phyloP scores from a whole-genome alignment of 2,888 invertebrate genomes.

The Cerceris rybyensis region DNA sequence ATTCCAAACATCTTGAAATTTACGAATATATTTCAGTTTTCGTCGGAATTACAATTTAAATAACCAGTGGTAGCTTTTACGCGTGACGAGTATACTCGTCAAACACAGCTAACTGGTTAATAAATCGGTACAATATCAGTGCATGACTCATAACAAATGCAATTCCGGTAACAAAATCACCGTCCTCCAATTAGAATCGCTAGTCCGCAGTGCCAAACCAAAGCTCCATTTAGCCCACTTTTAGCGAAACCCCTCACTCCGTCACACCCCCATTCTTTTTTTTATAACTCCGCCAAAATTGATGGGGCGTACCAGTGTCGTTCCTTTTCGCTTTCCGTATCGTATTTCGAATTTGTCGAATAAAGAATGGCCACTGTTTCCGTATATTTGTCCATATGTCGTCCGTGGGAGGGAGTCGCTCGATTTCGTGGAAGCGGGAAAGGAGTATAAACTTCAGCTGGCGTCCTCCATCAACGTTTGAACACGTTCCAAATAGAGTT shows the following conservation, averaged over 20 bases:
- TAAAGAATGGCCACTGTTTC: constrained; percentile 22
- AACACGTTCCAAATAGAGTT: constrained; percentile 75
- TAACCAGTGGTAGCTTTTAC: too few relatives aligned
- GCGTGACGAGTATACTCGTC: too few relatives aligned
- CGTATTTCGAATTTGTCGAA: constrained; percentile 2
- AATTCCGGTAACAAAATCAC: too few relatives aligned
- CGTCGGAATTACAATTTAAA: too few relatives aligned
- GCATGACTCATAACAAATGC: too few relatives aligned
- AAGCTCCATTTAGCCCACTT: background rate
- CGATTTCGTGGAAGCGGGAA: constrained; percentile 25
- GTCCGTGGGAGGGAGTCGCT: constrained; percentile 2
- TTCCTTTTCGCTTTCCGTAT: background rate
- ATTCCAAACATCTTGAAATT: too few relatives aligned
- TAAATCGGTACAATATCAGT: too few relatives aligned
- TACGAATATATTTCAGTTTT: too few relatives aligned
- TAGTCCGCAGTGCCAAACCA: background rate
- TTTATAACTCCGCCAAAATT: background rate
- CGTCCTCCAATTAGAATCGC: too few relatives aligned
- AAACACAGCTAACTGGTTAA: too few relatives aligned
- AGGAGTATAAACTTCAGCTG: constrained; percentile 63
- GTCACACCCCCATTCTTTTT: background rate
- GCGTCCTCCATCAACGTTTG: constrained; percentile 72
- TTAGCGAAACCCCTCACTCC: background rate
- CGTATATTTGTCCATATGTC: background rate
- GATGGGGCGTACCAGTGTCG: constrained; percentile 2